Evolutionary conservation across 2,113 vertebrate genomes (phyloP).

Genomic region (Herpetotheres cachinnans): DNA sequence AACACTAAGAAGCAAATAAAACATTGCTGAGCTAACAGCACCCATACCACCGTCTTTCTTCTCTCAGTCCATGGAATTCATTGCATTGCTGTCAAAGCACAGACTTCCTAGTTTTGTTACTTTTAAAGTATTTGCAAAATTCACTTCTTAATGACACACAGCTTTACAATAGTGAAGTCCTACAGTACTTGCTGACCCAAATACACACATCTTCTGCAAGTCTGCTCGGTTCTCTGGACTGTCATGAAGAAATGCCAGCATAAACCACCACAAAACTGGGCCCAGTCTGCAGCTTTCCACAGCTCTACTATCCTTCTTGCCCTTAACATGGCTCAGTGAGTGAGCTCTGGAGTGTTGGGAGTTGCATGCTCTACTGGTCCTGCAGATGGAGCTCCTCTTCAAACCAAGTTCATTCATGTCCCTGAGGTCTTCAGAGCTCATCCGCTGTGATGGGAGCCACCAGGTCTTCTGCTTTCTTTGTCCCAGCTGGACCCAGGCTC

Average conservation of each 20-base stretch:
- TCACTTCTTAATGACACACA: neutral
- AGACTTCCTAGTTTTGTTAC: neutral
- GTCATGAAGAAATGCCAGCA: neutral
- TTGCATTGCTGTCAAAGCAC: neutral
- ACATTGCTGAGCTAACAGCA: neutral
- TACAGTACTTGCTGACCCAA: neutral
- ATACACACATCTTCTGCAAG: neutral
- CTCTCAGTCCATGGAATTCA: neutral
- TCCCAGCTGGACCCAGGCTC: neutral
- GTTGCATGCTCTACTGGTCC: neutral
- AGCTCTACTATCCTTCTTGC: neutral
- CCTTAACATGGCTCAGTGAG: rapidly evolving
- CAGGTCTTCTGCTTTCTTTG: neutral
- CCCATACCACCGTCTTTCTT: neutral
- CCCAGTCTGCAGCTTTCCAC: neutral
- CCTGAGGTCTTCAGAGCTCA: neutral
- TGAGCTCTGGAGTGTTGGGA: rapidly evolving
- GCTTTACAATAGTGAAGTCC: neutral
- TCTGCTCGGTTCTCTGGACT: neutral
- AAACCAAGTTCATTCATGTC: neutral
- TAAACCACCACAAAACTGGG: neutral
- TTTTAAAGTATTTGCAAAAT: neutral
- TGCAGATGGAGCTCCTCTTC: neutral
- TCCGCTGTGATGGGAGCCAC: neutral
- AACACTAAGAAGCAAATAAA: neutral